These are phyloP conservation scores for Erebia palarica DNA, from an alignment of 2,888 invertebrate species.

Conservation along the genomic window DNA sequence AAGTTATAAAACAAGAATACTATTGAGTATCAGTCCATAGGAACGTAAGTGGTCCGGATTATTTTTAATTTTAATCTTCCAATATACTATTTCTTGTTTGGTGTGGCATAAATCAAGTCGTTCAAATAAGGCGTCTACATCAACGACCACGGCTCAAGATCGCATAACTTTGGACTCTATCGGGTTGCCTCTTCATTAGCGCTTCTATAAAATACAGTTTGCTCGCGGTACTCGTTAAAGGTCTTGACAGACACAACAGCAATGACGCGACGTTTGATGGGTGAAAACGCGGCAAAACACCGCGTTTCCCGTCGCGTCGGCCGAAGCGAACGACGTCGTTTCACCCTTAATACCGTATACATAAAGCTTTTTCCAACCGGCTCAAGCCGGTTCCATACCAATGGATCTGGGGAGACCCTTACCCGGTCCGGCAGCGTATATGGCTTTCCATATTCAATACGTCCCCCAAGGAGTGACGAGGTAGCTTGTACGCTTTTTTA, in stretches of 20 bases:
- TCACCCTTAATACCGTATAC: no score
- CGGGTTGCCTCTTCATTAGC: slow-evolving; percentile 19
- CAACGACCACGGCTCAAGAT: not conserved
- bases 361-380: no score
- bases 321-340: no score
- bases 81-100: slow-evolving; percentile 17
- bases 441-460: no score
- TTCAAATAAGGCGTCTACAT: slow-evolving; percentile 11
- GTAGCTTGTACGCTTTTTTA: no score
- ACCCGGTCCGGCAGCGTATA: no score
- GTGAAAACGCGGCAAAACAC: no score
- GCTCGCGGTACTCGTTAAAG: not conserved
- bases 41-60: not conserved
- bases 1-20: no score
- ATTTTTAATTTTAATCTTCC: not conserved
- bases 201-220: slow-evolving; percentile 5
- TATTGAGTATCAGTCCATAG: not conserved
- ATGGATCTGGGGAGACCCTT: no score
- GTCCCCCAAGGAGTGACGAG: no score
- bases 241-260: not conserved
- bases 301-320: no score
- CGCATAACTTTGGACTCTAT: slow-evolving; percentile 1
- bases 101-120: slow-evolving; percentile 15
- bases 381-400: no score
- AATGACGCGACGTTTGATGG: not conserved